A percentile compares a stretch with the other conserved stretches of the same genome.
Conservation (phyloP, 92 coral and sea anemone genomes). For the Desmophyllum pertusum region DNA sequence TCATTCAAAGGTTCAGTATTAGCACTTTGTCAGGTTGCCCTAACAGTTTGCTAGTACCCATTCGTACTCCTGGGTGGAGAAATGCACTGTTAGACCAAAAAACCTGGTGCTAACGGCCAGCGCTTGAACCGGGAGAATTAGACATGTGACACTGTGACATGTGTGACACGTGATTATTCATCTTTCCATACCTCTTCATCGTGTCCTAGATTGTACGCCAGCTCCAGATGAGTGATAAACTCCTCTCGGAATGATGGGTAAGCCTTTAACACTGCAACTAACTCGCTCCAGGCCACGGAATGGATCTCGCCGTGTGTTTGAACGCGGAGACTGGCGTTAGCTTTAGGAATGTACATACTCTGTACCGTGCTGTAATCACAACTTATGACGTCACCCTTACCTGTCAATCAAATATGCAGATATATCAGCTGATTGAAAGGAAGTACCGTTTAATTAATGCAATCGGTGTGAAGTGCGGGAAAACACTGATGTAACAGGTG, state of each 20-base stretch:
- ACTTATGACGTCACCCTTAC: slow-evolving; percentile 93
- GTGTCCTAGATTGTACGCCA: slow-evolving; percentile 87
- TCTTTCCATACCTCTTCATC: slow-evolving; percentile 16
- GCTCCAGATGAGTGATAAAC: slow-evolving; percentile 81
- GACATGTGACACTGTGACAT: neutral
- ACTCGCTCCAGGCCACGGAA: slow-evolving; percentile 86
- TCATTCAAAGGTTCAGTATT: no score
- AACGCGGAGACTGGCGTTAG: slow-evolving; percentile 85
- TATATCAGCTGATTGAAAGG: neutral
- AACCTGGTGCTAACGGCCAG: no score
- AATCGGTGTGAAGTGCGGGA: neutral
- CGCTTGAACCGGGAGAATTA: no score
- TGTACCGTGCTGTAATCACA: slow-evolving; percentile 82
- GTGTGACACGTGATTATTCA: no score
- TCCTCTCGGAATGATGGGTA: slow-evolving; percentile 84
- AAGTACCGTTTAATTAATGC: neutral
- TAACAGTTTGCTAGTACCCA: no score
- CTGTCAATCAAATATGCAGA: slow-evolving; percentile 43
- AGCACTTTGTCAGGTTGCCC: no score
- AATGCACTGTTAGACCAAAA: no score
- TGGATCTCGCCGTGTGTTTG: slow-evolving; percentile 89
- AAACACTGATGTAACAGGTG: neutral
- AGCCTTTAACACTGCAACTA: slow-evolving; percentile 83
- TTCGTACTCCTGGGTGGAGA: no score
- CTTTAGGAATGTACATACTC: slow-evolving; percentile 76